Evolutionary conservation across 2,888 invertebrate species (phyloP), one percentile per base, ranked within the genome.

Genomic region (Nematopogon swammerdamellus): DNA sequence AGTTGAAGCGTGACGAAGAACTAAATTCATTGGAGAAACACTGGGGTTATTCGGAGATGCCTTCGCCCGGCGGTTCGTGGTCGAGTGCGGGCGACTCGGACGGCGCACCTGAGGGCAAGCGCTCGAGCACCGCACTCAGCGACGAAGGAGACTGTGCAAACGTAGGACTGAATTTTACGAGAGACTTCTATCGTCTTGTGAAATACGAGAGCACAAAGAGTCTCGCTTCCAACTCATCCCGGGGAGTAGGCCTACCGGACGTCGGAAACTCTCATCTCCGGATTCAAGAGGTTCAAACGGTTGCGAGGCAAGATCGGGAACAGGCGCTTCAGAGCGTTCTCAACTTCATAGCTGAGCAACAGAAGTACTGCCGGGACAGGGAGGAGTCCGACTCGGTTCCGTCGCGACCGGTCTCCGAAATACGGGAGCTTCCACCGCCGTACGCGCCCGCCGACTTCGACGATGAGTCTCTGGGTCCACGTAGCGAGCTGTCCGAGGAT

Each of bases 151-250:
- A 87, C 60, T 80, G 86, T 53, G 84, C 87, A 1, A 83, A 84
- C 43, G 80, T 88, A 18, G 88, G 88, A 18, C 82, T 87, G 14
- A 88, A 89, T 65, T 91, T 91, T 60, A 90, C 89, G 4, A 76
- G 89, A 55, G 91, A 91, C 68, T 91, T 90, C 67, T 91, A 91
- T 64, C 84, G 89, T 29, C 82, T 91, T 54, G 90, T 90, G 46
- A 89, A 89, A 70, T 89, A 89, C 62, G 91, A 89, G 64, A 90
- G 89, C 68, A 89, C 87, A 53, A 89, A 88, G 65, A 89, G 89
- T 65, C 72, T 90, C 62, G 89, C 88, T 44, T 88, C 88, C 30
- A 88, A 86, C 59, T 88, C 88, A 45, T 88, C 87, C 50, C 81
- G 86, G 62, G 85, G 85, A 56, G 67, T 85, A 44, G 84, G 85